A percentile compares a stretch with the other conserved stretches of the same genome.
Evolutionary conservation across 2,797 vertebrate species (phyloP).

Genomic region (Microchirus variegatus): DNA sequence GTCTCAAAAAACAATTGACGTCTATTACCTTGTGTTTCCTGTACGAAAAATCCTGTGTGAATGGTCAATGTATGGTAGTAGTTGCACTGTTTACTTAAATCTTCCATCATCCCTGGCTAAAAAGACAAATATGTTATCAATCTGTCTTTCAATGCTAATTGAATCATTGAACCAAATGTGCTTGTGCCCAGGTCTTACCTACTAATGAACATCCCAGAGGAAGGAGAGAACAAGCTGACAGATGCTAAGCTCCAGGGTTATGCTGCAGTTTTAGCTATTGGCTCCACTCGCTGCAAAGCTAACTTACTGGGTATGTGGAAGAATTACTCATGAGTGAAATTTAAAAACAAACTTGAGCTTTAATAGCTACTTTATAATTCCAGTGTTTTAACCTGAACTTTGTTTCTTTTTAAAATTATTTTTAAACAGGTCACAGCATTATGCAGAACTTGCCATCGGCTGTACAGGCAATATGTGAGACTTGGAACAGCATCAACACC

Average conservation of each 20-base stretch:
- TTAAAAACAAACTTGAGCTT: neutral
- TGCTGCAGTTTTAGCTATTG: constrained; percentile 92
- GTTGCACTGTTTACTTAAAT: neutral
- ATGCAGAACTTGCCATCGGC: constrained; percentile 94
- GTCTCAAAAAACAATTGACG: too few species aligned
- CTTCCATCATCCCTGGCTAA: neutral
- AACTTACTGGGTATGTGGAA: constrained; percentile 87
- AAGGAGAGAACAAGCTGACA: constrained; percentile 87
- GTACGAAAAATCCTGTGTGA: too few species aligned
- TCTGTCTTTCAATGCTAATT: neutral
- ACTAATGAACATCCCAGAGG: constrained; percentile 92
- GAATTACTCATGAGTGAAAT: neutral
- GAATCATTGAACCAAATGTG: constrained; percentile 3
- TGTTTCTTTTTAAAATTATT: constrained; percentile 5
- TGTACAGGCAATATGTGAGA: constrained; percentile 93
- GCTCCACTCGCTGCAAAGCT: constrained; percentile 94
- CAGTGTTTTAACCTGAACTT: constrained; percentile 12
- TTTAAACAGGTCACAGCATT: constrained; percentile 84
- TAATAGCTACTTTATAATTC: neutral
- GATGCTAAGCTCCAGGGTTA: constrained; percentile 92
- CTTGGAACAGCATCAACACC: constrained; percentile 95
- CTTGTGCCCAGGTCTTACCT: constrained; percentile 88
- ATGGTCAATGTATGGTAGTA: too few species aligned
- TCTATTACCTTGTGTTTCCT: too few species aligned
- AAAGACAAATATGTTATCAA: neutral